Base-by-base conservation (phyloP, 2,113 vertebrate species). In the Psilopsiagon aymara region DNA sequence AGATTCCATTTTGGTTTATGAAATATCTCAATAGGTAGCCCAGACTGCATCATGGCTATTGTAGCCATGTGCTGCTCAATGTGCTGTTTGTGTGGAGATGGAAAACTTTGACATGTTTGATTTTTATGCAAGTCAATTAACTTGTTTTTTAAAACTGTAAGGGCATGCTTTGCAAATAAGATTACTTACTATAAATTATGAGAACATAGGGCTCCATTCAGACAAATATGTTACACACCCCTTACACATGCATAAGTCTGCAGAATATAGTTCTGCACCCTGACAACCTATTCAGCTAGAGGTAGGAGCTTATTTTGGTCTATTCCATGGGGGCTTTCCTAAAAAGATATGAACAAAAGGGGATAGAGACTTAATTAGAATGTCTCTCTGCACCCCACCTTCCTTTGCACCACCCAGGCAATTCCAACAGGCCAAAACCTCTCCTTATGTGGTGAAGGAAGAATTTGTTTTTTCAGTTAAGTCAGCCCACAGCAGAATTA, bases 111-210 rank as follows among this genome's bases (percentile, higher is more conserved):
- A 98, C 97, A 98, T 98, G 98, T 98, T 97, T 98, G 98, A 98
- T 98, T 98, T 98, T 98, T 98, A 98, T 98, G 98, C 98, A 98
- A 97, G 98, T 98, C 98, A 98, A 98, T 98, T 98, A 98, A 98
- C 97, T 98, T 98, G 97, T 98, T 98, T 98, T 98, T 98, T 97
- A 97, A 98, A 98, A 98, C 96, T 97, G 97, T 98, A 98, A 98
- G 96, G 97, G 97, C 98, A 98, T 98, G 98, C 98, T 98, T 98
- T 98, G 97, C 97, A 98, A 98, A 98, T 98, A 98, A 98, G 98
- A 98, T 98, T 98, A 98, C 97, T 98, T 98, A 98, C 97, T 98
- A 98, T 98, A 98, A 98, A 98, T 98, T 98, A 98, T 97, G 97
- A 96, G 97, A 98, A 98, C 98, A 98, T 98, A 98, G 98, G 97